A percentile compares a stretch with the other conserved stretches of the same genome.
These are phyloP conservation scores for Arrhamphus sclerolepis DNA, from an alignment of 2,797 vertebrate genomes.

Conservation along the genomic window DNA sequence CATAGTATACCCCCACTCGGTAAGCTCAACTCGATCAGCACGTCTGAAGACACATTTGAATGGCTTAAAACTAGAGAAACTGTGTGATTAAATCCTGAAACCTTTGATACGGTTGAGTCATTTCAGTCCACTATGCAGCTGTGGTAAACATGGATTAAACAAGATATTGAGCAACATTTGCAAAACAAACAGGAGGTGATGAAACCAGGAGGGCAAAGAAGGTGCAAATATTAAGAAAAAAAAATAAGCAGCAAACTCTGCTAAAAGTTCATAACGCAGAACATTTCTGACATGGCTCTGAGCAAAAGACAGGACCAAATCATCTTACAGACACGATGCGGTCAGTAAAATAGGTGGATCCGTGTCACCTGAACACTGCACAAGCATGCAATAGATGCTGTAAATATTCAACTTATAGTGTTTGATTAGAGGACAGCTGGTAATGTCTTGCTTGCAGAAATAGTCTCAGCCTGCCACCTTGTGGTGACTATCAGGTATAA, in stretches of 20 bases:
- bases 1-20: conserved; percentile 1
- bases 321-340: neutral
- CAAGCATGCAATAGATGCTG: conserved; percentile 12
- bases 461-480: conserved; percentile 19
- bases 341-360: neutral
- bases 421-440: no score
- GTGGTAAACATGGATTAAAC: conserved; percentile 33
- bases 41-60: no score
- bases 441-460: conserved; percentile 4
- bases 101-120: conserved; percentile 2
- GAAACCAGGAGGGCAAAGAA: conserved; percentile 1
- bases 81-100: neutral
- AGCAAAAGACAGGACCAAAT: conserved; percentile 11
- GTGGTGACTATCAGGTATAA: conserved; percentile 32
- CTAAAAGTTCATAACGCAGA: conserved; percentile 9
- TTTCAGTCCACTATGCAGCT: conserved; percentile 40
- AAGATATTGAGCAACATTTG: conserved; percentile 20
- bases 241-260: conserved; percentile 21
- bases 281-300: conserved; percentile 32
- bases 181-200: neutral
- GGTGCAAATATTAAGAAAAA: conserved; percentile 11
- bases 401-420: neutral
- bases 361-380: conserved; percentile 4
- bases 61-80: neutral
- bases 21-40: no score